phyloP scores from a whole-genome alignment of 2,888 invertebrate species.

The Folsomia candida region DNA sequence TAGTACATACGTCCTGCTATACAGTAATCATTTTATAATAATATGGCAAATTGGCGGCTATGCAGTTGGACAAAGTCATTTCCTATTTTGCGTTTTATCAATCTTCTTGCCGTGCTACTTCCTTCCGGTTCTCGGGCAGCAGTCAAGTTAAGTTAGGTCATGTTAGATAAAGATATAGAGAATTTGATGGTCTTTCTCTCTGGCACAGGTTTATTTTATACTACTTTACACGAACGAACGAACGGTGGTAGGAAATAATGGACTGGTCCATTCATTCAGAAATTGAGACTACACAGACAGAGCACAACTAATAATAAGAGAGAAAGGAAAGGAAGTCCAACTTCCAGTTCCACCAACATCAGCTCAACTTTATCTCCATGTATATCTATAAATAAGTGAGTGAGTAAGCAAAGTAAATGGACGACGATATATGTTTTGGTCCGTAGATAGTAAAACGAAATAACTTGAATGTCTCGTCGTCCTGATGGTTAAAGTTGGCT shows the following conservation, averaged over 20 bases:
- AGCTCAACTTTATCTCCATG: conserved; percentile 1
- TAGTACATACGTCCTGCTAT: too few relatives aligned
- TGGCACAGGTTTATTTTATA: neutral
- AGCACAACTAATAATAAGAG: too few relatives aligned
- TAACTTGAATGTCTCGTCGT: neutral
- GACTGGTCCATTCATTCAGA: conserved; percentile 47
- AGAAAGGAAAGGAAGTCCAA: conserved; percentile 6
- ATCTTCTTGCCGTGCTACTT: neutral
- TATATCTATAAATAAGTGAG: conserved; percentile 2
- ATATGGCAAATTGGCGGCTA: too few relatives aligned
- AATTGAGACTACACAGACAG: conserved; percentile 10
- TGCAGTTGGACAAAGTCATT: too few relatives aligned
- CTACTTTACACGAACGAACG: neutral
- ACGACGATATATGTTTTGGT: neutral
- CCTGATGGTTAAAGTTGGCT: neutral
- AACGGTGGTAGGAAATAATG: conserved; percentile 31
- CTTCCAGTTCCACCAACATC: neutral
- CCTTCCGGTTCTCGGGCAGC: neutral
- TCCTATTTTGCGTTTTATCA: neutral
- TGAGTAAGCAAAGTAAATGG: neutral
- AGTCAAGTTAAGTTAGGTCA: neutral
- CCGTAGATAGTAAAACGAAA: neutral
- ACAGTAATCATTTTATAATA: too few relatives aligned
- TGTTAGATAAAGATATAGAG: neutral
- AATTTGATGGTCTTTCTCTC: neutral